phyloP scores from a whole-genome alignment of 2,113 vertebrate genomes.

The Panthera leo region DNA sequence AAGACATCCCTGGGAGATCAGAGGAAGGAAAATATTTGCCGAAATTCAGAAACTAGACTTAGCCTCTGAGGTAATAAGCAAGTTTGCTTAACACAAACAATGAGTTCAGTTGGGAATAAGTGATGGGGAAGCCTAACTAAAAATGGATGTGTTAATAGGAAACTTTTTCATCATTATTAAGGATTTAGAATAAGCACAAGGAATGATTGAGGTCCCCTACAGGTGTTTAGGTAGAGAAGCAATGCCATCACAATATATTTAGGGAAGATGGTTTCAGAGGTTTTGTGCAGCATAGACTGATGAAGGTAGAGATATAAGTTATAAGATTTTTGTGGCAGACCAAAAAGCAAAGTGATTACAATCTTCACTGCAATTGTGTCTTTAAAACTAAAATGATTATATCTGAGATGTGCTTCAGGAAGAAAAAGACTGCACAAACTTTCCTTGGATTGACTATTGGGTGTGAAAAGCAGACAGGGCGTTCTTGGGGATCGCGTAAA shows the following conservation, averaged over 20 bases:
- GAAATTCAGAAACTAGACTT: neutral
- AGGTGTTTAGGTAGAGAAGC: neutral
- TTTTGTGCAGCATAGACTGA: neutral
- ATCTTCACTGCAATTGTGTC: neutral
- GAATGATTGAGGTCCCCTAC: neutral
- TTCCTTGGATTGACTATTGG: neutral
- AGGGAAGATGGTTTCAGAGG: neutral
- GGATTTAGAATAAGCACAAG: neutral
- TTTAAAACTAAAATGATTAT: slow-evolving; percentile 20
- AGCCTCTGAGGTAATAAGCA: neutral
- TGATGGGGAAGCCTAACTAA: neutral
- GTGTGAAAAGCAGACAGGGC: neutral
- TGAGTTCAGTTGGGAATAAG: neutral
- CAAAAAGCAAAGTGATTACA: neutral
- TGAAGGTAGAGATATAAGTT: neutral
- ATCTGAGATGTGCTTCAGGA: neutral
- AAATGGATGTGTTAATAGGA: neutral
- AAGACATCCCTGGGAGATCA: neutral
- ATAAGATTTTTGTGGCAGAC: neutral
- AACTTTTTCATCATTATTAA: neutral
- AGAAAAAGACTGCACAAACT: neutral
- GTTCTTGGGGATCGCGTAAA: neutral
- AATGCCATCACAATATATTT: neutral
- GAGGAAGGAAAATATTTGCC: neutral
- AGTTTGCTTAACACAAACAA: neutral